These are phyloP conservation scores for Anas bahamensis DNA, from an alignment of 2,797 vertebrate genomes.

Conservation along the genomic window DNA sequence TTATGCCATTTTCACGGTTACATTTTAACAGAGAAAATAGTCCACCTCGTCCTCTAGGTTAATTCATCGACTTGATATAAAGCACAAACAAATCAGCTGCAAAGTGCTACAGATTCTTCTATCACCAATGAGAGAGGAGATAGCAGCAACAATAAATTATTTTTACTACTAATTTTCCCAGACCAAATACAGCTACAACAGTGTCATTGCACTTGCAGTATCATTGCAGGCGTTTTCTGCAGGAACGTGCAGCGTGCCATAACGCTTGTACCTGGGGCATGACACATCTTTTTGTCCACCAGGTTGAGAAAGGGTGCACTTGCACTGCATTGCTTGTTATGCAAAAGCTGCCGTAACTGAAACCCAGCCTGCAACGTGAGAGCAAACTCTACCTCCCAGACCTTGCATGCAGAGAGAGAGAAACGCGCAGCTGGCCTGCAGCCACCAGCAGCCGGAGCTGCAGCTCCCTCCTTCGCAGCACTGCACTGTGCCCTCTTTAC, in stretches of 20 bases:
- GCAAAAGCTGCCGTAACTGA: not conserved
- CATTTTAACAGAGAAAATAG: not conserved
- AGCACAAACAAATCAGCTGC: not conserved
- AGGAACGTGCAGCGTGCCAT: not conserved
- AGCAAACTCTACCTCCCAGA: not conserved
- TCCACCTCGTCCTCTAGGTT: not conserved
- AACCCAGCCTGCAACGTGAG: not conserved
- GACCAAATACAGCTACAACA: not conserved
- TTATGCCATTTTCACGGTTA: not conserved
- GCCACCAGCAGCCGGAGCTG: not conserved
- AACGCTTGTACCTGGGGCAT: not conserved
- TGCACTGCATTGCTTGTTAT: not conserved
- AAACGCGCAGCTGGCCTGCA: not conserved
- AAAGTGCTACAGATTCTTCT: not conserved
- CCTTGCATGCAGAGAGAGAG: rapidly evolving
- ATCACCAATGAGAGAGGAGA: not conserved
- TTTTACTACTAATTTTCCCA: not conserved
- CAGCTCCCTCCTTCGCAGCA: not conserved
- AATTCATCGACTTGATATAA: not conserved
- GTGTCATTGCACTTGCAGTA: not conserved
- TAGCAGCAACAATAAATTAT: not conserved
- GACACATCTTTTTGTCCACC: not conserved
- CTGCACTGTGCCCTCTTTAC: rapidly evolving
- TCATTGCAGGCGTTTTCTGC: not conserved
- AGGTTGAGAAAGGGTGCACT: not conserved